A percentile compares a stretch with the other conserved stretches of the same genome.
phyloP scores from a whole-genome alignment of 2,113 vertebrate species.

The Saguinus midas region DNA sequence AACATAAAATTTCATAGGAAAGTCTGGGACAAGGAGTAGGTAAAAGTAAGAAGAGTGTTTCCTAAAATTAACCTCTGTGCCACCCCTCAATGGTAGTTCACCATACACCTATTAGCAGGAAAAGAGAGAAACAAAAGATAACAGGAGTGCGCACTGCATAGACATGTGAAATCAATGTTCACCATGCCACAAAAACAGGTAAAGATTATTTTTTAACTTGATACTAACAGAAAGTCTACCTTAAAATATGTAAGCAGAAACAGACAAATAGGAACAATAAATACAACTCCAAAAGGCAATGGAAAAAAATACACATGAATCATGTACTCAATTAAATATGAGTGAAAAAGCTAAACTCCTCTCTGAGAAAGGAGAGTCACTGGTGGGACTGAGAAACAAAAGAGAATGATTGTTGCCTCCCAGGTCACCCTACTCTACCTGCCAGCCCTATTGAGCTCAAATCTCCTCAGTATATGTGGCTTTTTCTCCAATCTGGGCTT shows the following conservation, averaged over 20 bases:
- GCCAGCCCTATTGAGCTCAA: background rate
- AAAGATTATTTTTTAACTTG: background rate
- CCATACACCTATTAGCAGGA: background rate
- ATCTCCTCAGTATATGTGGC: background rate
- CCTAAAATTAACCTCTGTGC: background rate
- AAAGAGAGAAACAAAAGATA: background rate
- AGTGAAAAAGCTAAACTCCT: background rate
- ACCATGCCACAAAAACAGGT: background rate
- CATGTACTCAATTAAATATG: background rate
- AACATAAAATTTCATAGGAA: background rate
- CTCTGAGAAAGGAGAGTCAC: background rate
- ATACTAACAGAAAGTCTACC: background rate
- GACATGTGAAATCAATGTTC: background rate
- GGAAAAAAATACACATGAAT: background rate
- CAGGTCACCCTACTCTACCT: background rate
- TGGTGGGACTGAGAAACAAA: background rate
- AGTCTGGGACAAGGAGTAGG: background rate
- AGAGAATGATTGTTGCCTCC: background rate
- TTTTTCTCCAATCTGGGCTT: background rate
- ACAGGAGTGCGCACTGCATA: accelerated
- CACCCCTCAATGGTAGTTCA: background rate
- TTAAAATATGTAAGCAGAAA: background rate
- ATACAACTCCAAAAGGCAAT: background rate
- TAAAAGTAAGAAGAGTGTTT: background rate
- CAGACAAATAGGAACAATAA: background rate